Conservation (phyloP, 1,140 invertebrate genomes). For the Antheraea mylitta region DNA sequence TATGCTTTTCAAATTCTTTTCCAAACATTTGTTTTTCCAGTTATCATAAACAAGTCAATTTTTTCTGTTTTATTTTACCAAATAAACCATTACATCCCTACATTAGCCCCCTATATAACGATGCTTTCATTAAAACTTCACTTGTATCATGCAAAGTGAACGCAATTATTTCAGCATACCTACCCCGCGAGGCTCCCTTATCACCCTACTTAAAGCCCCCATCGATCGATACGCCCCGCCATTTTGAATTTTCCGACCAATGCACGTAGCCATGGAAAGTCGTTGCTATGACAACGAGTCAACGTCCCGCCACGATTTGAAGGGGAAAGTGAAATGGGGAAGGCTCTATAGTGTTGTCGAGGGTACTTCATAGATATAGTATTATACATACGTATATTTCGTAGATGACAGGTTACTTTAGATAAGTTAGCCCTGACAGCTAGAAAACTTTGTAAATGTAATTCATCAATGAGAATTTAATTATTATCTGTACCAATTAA, state of each 20-base stretch:
- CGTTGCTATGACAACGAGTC: constrained; percentile 57
- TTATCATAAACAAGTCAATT: too few relatives aligned
- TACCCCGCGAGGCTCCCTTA: constrained; percentile 19
- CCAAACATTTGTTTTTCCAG: too few relatives aligned
- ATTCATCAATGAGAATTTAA: too few relatives aligned
- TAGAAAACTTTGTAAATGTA: too few relatives aligned
- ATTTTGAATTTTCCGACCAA: constrained; percentile 78
- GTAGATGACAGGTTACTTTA: too few relatives aligned
- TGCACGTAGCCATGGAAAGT: constrained; percentile 71
- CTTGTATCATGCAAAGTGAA: constrained; percentile 2
- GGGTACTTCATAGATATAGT: constrained; percentile 2
- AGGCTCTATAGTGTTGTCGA: constrained; percentile 40
- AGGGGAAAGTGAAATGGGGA: constrained; percentile 66
- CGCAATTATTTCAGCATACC: constrained; percentile 26
- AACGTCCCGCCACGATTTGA: constrained; percentile 38
- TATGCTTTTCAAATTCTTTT: too few relatives aligned
- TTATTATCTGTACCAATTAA: too few relatives aligned
- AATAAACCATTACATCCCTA: neutral
- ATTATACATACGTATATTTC: constrained; percentile 3
- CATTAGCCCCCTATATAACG: neutral
- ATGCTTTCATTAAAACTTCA: neutral
- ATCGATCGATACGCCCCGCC: constrained; percentile 65
- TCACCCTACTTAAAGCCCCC: constrained; percentile 20
- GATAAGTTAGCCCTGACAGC: too few relatives aligned
- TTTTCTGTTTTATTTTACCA: neutral